phyloP scores from a whole-genome alignment of 2,888 invertebrate species.

The Caenorhabditis sinica region DNA sequence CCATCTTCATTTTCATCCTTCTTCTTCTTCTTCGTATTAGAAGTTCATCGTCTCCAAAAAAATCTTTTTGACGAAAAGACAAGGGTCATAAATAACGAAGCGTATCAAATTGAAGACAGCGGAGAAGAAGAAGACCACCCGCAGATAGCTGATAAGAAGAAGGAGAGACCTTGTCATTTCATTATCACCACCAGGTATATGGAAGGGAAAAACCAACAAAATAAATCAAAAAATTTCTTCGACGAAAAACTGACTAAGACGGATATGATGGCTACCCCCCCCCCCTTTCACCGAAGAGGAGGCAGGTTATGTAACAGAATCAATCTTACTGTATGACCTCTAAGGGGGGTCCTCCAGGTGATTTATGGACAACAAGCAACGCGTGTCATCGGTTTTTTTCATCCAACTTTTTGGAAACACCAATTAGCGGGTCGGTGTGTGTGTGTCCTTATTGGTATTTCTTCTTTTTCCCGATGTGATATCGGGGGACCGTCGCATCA shows the following conservation, averaged over 20 bases:
- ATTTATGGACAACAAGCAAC: slow-evolving; percentile 56
- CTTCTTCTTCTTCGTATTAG: no score
- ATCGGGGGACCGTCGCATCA: neutral
- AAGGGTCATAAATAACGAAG: slow-evolving; percentile 45
- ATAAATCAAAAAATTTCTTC: slow-evolving; percentile 44
- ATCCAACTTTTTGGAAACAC: slow-evolving; percentile 8
- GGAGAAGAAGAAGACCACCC: slow-evolving; percentile 2
- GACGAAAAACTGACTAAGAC: slow-evolving; percentile 28
- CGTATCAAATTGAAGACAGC: slow-evolving; percentile 25
- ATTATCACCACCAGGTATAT: neutral
- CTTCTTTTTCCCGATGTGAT: neutral
- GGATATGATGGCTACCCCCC: neutral
- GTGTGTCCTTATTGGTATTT: slow-evolving; percentile 7
- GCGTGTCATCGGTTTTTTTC: slow-evolving; percentile 7
- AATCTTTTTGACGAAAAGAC: neutral
- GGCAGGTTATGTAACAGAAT: slow-evolving; percentile 22
- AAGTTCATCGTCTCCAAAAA: neutral
- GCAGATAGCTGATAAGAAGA: slow-evolving; percentile 15
- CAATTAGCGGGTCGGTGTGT: slow-evolving; percentile 30
- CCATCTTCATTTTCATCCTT: neutral
- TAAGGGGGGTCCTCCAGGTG: neutral
- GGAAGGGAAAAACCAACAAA: slow-evolving; percentile 46
- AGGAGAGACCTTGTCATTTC: slow-evolving; percentile 1
- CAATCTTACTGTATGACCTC: slow-evolving; percentile 42
- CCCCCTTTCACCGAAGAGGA: no score